phyloP scores from a whole-genome alignment of 2,113 vertebrate species.

The Pseudorectes ferrugineus region DNA sequence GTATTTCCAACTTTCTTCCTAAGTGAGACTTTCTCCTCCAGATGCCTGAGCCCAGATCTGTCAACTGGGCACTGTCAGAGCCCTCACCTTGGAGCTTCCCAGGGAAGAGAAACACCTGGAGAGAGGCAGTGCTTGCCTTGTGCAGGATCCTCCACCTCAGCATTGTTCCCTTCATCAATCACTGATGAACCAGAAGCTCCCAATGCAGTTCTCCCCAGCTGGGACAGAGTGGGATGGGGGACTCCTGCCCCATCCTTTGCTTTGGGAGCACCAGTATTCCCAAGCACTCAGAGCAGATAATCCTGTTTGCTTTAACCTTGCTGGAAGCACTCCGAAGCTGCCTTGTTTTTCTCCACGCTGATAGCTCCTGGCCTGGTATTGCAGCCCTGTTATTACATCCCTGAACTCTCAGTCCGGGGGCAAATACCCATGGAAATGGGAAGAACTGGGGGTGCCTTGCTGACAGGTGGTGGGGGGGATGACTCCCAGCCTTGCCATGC shows the following conservation, averaged over 20 bases:
- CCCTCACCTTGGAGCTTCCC: background rate
- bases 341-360: background rate
- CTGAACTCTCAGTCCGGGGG: background rate
- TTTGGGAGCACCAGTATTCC: background rate
- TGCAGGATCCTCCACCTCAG: background rate
- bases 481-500: background rate
- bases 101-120: background rate
- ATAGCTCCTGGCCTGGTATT: background rate
- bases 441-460: background rate
- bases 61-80: background rate
- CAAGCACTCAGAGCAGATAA: background rate
- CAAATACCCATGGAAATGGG: background rate
- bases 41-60: background rate
- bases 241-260: background rate
- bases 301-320: constrained; percentile 41
- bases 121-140: background rate
- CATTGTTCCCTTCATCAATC: constrained; percentile 21
- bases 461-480: background rate
- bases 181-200: background rate
- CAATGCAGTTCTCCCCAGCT: background rate
- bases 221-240: background rate
- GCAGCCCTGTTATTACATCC: background rate
- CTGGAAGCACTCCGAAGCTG: background rate
- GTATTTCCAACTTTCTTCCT: background rate
- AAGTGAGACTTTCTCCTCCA: background rate